Base-by-base conservation (phyloP, 1,140 invertebrate species). In the Palaemon carinicauda region DNA sequence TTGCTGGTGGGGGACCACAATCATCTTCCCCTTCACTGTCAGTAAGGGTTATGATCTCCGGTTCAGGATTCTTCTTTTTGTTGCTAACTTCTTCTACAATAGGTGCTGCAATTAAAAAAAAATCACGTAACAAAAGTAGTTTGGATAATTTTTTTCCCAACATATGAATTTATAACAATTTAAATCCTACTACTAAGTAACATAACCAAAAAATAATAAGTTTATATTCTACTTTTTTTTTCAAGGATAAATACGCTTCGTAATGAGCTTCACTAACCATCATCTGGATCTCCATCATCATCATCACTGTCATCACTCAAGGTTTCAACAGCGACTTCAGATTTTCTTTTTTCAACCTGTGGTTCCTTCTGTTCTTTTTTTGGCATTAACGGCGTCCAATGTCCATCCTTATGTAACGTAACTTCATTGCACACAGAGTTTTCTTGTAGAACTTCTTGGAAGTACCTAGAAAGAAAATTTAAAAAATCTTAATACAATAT, bases 351-450 rank as follows among this genome's bases (percentile, higher is more conserved):
- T 88, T 91, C 86, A 24, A 88, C 85, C 80, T 88, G 73, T 7
- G 77, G 87, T 51, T 90, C 87, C 50, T 88, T 80, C 41, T 71
- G 78, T 51, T 90, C 92, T 89, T 93, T 93, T 54, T 91, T 91
- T n/a, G 90, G 89, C 71, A 91, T 93, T 56, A 96, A 93, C 88
- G 95, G 94, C 56, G 95, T 96, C 97, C 97, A 98, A n/a, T 93
- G 95, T 51, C 97, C 97, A 92, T 98, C 96, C 91, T 96, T 95
- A 89, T 96, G 93, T 75, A 98, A 93, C 89, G 97, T 96, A 89
- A 98, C 96, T 91, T 98, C 97, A 74, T 90, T 91, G 74, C 90
- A 91, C 17, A 91, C 90, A 21, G 90, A 82, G 90, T 94, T 95
- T 82, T 94, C 94, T 80, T 93, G 93, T 65, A 96, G 91, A 81